Evolutionary conservation across 2,888 invertebrate genomes (phyloP), one percentile per base, ranked within the genome.

Genomic region (Cremastinae sp.): DNA sequence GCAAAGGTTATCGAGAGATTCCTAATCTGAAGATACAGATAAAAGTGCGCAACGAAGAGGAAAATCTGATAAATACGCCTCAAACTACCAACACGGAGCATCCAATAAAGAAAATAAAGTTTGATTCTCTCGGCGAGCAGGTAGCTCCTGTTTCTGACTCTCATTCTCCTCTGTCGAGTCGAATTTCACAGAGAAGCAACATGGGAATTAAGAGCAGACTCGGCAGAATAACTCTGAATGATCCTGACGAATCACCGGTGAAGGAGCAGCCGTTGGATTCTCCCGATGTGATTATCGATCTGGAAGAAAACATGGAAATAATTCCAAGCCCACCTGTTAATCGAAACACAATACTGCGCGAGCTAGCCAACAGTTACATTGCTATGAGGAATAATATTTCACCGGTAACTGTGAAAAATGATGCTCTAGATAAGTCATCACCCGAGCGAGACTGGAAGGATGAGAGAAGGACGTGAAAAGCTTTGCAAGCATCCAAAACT

Each of bases 381-480:
- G 41, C 14, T 41, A 16, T 9, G 18, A n/a, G 28, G 5, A 28
- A 28, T 28, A 5, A 2, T 28, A 22, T 22, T 2, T 51, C 51
- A 22, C 51, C 51, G 22, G 20, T 51, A 41, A 41, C 4, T 18
- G 38, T 56, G 5, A 7, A 9, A 0, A 18, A 41, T 10, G 56
- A 41, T 2, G n/a, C 2, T 4, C 5, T 18, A 4, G 56, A 56
- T 1, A 20, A 34, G 22, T 36, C 47, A 4, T 36, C 47, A 4
- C 28, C 5, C 22, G 62, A 49, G 18, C 22, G 62, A 28, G 49
- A 62, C 12, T 49, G 62, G 62, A 49, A 22, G 62, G 49, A 62
- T 34, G 47, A 62, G 28, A 47, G 62, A 18, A 14, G 47, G 36
- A 22, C 14, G 2, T 36, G n/a, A 2, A n/a, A 36, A 2, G 3